These are phyloP conservation scores for Mactra quadrangularis DNA, from an alignment of 1,140 invertebrate species.

Conservation along the genomic window DNA sequence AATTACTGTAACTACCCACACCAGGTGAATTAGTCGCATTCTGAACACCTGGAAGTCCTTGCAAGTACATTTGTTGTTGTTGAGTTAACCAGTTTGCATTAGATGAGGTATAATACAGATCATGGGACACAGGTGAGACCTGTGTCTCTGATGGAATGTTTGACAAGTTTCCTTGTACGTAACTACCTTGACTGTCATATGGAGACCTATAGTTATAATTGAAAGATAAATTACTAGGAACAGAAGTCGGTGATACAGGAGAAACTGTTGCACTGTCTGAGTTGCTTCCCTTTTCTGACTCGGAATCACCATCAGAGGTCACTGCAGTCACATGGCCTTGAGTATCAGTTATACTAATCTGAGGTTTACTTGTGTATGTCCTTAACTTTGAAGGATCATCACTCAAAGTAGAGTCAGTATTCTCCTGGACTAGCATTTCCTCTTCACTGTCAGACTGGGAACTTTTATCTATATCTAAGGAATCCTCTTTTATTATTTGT, in stretches of 20 bases:
- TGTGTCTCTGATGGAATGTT: constrained; percentile 63
- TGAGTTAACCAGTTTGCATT: constrained; percentile 45
- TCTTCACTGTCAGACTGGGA: constrained; percentile 70
- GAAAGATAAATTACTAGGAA: constrained; percentile 33
- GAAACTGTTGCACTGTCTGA: constrained; percentile 54
- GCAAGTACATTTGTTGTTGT: constrained; percentile 30
- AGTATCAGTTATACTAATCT: constrained; percentile 95
- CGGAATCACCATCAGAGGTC: constrained; percentile 84
- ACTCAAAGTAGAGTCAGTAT: constrained; percentile 33
- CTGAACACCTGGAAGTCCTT: constrained; percentile 46
- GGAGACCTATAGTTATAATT: constrained; percentile 53
- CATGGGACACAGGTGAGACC: constrained; percentile 1
- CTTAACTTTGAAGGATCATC: constrained; percentile 2
- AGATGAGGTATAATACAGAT: constrained; percentile 27
- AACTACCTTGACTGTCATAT: constrained; percentile 42
- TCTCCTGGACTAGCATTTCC: constrained; percentile 80
- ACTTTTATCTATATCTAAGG: constrained; percentile 84
- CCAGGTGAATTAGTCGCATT: constrained; percentile 24
- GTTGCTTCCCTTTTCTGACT: constrained; percentile 86
- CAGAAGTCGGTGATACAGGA: constrained; percentile 24
- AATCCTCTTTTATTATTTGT: constrained; percentile 93
- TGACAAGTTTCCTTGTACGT: constrained; percentile 71
- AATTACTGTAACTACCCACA: constrained; percentile 25
- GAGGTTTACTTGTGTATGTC: constrained; percentile 85
- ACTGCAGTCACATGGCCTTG: constrained; percentile 88